Conservation (phyloP, 2,797 vertebrate species). For the Valencia hispanica region DNA sequence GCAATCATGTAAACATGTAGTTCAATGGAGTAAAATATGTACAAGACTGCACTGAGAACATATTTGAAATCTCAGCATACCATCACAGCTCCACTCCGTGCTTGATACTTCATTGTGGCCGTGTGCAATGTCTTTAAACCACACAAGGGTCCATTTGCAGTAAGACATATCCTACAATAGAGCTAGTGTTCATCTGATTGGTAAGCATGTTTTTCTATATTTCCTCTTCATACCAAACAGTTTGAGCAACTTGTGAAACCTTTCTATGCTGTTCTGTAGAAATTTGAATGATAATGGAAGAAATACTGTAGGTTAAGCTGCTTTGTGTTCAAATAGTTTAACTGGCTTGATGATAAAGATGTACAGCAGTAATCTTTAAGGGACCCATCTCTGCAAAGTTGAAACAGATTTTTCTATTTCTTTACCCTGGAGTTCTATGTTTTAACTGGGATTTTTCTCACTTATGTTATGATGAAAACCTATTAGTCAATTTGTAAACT, state of each 20-base stretch:
- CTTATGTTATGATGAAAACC: neutral
- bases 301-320: neutral
- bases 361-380: neutral
- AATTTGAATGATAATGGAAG: neutral
- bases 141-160: neutral
- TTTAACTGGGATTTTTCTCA: neutral
- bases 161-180: neutral
- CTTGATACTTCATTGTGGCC: neutral
- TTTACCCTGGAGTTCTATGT: neutral
- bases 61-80: neutral
- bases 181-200: neutral
- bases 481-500: neutral
- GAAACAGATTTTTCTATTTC: neutral
- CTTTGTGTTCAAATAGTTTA: neutral
- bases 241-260: neutral
- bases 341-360: neutral
- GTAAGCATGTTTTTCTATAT: neutral
- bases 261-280: neutral
- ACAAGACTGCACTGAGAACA: neutral
- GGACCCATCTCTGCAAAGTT: neutral
- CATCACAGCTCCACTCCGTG: neutral
- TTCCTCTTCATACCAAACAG: neutral
- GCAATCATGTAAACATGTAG: constrained; percentile 2
- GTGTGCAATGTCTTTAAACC: neutral
- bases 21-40: neutral